Percentiles rank a stretch among this genome's conserved stretches.
phyloP scores from a whole-genome alignment of 1,140 invertebrate species.

The Leptinotarsa lineolata region DNA sequence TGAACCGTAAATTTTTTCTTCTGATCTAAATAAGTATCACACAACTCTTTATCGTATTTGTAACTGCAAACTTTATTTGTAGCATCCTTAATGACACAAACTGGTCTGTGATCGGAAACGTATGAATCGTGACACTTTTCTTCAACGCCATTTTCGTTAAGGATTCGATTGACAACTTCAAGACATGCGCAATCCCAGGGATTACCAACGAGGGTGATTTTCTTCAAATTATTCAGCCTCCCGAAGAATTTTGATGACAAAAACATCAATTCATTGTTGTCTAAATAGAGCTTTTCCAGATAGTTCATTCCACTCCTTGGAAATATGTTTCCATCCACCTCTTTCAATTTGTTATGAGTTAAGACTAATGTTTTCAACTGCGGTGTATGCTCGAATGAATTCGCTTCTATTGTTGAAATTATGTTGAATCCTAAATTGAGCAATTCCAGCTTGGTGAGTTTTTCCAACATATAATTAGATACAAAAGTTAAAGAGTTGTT shows the following conservation, averaged over 20 bases:
- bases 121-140: constrained; percentile 30
- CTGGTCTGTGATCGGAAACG: constrained; percentile 27
- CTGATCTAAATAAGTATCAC: neutral
- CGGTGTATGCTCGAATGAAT: constrained; percentile 27
- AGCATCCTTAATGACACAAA: constrained; percentile 29
- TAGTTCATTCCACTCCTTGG: constrained; percentile 14
- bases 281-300: constrained; percentile 28
- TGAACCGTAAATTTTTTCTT: neutral
- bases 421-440: constrained; percentile 32
- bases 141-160: constrained; percentile 28
- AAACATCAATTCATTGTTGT: constrained; percentile 33
- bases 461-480: constrained; percentile 25
- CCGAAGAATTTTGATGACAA: constrained; percentile 30
- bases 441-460: constrained; percentile 26
- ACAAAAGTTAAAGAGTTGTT: constrained; percentile 30
- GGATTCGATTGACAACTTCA: constrained; percentile 24
- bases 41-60: constrained; percentile 17
- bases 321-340: constrained; percentile 25
- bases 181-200: constrained; percentile 40
- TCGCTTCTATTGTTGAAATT: constrained; percentile 24
- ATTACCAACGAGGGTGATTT: constrained; percentile 34
- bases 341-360: constrained; percentile 28
- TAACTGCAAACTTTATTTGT: constrained; percentile 20
- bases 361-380: constrained; percentile 26
- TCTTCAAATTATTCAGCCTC: constrained; percentile 26